Base-by-base conservation (phyloP, 2,888 invertebrate genomes). In the Ichneumoninae sp. region DNA sequence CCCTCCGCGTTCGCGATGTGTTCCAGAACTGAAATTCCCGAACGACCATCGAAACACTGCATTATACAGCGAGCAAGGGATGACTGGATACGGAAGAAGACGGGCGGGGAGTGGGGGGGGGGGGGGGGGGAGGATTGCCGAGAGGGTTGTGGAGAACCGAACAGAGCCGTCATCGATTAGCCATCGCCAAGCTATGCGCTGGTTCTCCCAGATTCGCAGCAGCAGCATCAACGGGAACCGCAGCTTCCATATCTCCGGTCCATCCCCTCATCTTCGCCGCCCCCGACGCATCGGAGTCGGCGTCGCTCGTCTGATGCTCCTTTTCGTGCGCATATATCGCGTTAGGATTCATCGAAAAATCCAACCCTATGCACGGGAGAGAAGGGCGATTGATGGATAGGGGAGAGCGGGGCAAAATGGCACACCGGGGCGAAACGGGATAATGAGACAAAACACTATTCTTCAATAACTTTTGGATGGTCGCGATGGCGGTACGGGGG, bases 161-260 rank as follows among this genome's bases (percentile, higher is more conserved):
- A 81, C 78, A 86, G 81, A 78, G 73, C 81, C 83, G 85, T 86
- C 85, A 87, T 87, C 87, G 87, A 87, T 87, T 87, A 85, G 87
- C 87, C 85, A 86, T 87, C 87, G 78, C 63, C 65, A 77, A 85
- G 87, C 76, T 87, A 86, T 83, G 83, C 70, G 78, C 85, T 78
- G 81, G 83, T 85, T 79, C 86, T 86, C 82, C 82, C 86, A 70
- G 65, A 84, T 84, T 81, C 69, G 65, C 76, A 74, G 52, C 16
- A 65, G 76, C 50, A 81, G 79, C 81, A 69, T 73, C 76, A 73
- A 30, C 80, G 54, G 83, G 47, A 86, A 81, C 80, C 83, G 65
- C 81, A 78, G 33, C 60, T 40, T 63, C 68, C 60, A 66, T 81
- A 73, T 77, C 70, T 75, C 63, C 65, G 75, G 8, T 22, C 44